A percentile compares a stretch with the other conserved stretches of the same genome.
phyloP scores from a whole-genome alignment of 2,888 invertebrate species.

The Dynastes tityus region DNA sequence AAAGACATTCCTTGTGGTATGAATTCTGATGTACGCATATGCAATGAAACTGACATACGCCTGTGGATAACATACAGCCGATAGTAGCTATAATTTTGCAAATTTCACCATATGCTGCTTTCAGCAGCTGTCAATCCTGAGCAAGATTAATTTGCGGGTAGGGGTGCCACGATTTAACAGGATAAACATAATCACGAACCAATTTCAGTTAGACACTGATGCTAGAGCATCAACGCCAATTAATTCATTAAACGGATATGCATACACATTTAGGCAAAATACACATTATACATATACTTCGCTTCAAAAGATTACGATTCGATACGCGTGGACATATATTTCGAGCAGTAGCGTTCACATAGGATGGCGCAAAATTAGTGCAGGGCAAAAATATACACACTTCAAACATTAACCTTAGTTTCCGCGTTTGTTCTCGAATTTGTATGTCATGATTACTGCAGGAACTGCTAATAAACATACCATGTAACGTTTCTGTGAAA shows the following conservation, averaged over 20 bases:
- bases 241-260: conserved; percentile 16
- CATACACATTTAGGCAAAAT: background rate
- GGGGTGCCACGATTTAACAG: conserved; percentile 37
- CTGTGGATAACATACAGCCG: background rate
- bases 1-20: too few relatives aligned
- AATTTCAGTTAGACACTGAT: conserved; percentile 33
- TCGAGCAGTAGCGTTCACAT: too few relatives aligned
- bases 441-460: too few relatives aligned
- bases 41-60: background rate
- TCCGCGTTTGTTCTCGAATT: too few relatives aligned
- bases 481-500: too few relatives aligned
- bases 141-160: conserved; percentile 36
- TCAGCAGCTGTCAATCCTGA: conserved; percentile 42
- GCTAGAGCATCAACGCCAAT: conserved; percentile 28
- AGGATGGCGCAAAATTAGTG: too few relatives aligned
- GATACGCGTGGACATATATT: too few relatives aligned
- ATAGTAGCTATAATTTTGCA: conserved; percentile 17
- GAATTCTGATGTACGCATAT: background rate
- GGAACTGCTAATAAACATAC: too few relatives aligned
- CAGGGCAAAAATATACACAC: too few relatives aligned
- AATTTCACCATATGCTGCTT: conserved; percentile 27
- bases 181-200: conserved; percentile 28
- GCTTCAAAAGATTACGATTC: too few relatives aligned
- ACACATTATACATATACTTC: background rate
- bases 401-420: too few relatives aligned